Evolutionary conservation across 2,888 invertebrate genomes (phyloP).

Genomic region (Marasmarcha lunaedactyla): DNA sequence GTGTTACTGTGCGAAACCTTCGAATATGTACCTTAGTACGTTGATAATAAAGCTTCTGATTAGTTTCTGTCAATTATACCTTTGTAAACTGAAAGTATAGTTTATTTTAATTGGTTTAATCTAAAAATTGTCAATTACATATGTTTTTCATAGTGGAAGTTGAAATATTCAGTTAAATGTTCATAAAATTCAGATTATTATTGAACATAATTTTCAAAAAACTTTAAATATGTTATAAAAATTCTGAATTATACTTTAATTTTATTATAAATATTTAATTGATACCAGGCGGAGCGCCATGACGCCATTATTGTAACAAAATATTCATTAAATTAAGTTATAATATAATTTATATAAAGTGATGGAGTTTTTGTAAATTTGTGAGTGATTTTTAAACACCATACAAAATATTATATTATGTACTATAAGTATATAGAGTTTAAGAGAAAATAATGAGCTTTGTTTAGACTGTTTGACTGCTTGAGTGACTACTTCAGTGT

Average conservation of each 20-base stretch:
- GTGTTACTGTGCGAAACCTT: too few species aligned
- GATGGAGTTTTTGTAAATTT: not conserved
- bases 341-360: too few species aligned
- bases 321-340: too few species aligned
- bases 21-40: constrained; percentile 15
- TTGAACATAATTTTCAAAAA: too few species aligned
- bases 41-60: constrained; percentile 38
- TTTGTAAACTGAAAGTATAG: constrained; percentile 26
- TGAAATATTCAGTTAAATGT: constrained; percentile 20
- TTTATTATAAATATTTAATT: too few species aligned
- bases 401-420: not conserved
- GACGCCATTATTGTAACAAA: too few species aligned
- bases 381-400: constrained; percentile 2
- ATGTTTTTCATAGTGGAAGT: constrained; percentile 49
- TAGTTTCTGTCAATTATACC: constrained; percentile 67
- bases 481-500: constrained; percentile 58
- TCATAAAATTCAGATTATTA: too few species aligned
- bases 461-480: constrained; percentile 60
- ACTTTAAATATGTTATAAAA: too few species aligned
- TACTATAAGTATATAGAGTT: constrained; percentile 37
- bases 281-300: too few species aligned
- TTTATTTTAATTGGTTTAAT: constrained; percentile 58
- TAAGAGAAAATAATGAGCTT: constrained; percentile 67
- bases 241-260: too few species aligned
- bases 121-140: constrained; percentile 66